These are phyloP conservation scores for Apotomis betuletana DNA, from an alignment of 2,888 invertebrate species.

Conservation along the genomic window DNA sequence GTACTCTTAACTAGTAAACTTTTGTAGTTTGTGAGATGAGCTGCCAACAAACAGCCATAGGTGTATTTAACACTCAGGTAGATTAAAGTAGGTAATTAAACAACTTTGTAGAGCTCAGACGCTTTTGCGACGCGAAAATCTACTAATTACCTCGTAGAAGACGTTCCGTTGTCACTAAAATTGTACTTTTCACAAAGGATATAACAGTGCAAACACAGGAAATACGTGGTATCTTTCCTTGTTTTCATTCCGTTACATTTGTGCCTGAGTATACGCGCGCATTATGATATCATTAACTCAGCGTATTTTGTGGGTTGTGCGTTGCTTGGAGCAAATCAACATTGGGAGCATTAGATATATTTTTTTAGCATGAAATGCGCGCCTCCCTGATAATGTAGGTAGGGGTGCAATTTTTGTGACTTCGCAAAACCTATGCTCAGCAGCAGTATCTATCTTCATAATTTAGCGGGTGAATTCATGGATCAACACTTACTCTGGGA, in stretches of 20 bases:
- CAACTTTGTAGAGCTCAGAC: conserved; percentile 23
- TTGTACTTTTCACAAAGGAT: neutral
- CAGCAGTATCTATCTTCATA: too few relatives aligned
- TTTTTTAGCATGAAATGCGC: neutral
- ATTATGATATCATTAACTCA: neutral
- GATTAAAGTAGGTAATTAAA: conserved; percentile 20
- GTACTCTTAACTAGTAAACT: neutral
- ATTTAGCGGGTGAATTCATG: too few relatives aligned
- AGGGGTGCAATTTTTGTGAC: too few relatives aligned
- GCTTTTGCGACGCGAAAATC: conserved; percentile 5
- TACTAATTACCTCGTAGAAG: conserved; percentile 25
- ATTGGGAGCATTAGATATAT: neutral
- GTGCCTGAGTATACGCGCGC: neutral
- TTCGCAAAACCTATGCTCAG: too few relatives aligned
- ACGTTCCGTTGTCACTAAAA: conserved; percentile 7
- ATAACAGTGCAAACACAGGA: neutral
- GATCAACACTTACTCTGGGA: too few relatives aligned
- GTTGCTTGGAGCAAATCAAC: neutral
- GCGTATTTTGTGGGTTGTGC: neutral
- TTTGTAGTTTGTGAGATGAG: conserved; percentile 2
- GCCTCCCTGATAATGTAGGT: too few relatives aligned
- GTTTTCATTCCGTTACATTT: neutral
- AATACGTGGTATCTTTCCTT: neutral
- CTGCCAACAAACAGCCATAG: neutral
- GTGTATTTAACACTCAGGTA: neutral